A percentile compares a stretch with the other conserved stretches of the same genome.
Conservation (phyloP, 2,113 vertebrate species). For the Neotragus moschatus region DNA sequence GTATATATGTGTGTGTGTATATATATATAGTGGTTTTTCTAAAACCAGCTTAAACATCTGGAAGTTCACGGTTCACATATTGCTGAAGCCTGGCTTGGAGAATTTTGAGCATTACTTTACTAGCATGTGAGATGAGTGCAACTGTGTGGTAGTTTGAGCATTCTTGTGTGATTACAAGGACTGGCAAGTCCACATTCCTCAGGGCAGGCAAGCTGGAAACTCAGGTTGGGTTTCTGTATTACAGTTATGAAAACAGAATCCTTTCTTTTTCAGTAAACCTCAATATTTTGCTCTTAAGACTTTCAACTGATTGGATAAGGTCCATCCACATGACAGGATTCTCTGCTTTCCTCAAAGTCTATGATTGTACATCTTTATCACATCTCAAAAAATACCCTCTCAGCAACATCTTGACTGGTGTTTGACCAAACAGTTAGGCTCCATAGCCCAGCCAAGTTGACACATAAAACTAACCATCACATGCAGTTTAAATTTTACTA, state of each 20-base stretch:
- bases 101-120: too few relatives aligned
- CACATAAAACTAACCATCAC: neutral
- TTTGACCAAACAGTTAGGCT: neutral
- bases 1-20: too few relatives aligned
- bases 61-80: too few relatives aligned
- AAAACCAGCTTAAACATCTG: too few relatives aligned
- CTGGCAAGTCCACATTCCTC: neutral
- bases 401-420: neutral
- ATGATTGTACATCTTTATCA: neutral
- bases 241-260: neutral
- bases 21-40: too few relatives aligned
- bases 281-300: neutral
- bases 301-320: neutral
- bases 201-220: neutral
- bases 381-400: neutral
- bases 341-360: neutral
- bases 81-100: too few relatives aligned
- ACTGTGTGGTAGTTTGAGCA: too few relatives aligned
- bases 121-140: too few relatives aligned
- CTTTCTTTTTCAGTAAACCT: neutral
- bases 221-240: neutral
- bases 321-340: neutral
- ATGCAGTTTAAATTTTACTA: neutral
- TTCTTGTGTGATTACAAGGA: neutral
- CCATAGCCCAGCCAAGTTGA: neutral